Evolutionary conservation across 2,888 invertebrate species (phyloP).

Genomic region (Xestia ashworthii): DNA sequence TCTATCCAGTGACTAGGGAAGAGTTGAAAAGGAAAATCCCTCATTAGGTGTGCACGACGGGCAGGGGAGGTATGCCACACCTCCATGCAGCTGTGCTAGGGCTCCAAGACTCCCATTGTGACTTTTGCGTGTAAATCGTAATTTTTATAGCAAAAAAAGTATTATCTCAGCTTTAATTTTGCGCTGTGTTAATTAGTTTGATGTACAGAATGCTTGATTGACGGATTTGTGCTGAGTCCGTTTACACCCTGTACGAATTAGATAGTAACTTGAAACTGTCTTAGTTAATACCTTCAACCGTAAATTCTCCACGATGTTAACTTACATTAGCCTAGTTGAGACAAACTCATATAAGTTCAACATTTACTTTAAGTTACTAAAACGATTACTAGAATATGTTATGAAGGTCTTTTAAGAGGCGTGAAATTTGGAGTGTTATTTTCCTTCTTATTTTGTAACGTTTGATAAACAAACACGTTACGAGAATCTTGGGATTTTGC

Average conservation of each 20-base stretch:
- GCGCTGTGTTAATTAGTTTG: not conserved
- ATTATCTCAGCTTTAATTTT: too few species aligned
- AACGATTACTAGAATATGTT: not conserved
- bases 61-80: too few species aligned
- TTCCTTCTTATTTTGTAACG: constrained; percentile 8
- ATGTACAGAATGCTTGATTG: not conserved
- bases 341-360: constrained; percentile 1
- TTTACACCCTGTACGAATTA: not conserved
- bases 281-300: not conserved
- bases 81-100: too few species aligned
- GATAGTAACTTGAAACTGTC: not conserved
- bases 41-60: too few species aligned
- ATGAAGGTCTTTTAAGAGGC: not conserved
- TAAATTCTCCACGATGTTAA: not conserved
- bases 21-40: too few species aligned
- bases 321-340: not conserved
- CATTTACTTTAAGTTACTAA: constrained; percentile 10
- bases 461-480: constrained; percentile 13
- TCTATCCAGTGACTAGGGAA: too few species aligned
- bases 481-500: not conserved
- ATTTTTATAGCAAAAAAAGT: too few species aligned
- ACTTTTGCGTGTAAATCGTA: too few species aligned
- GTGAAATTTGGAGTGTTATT: not conserved
- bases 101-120: too few species aligned
- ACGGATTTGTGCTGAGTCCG: not conserved